Conservation (phyloP, 1,140 invertebrate species). For the Leptinotarsa lineolata region DNA sequence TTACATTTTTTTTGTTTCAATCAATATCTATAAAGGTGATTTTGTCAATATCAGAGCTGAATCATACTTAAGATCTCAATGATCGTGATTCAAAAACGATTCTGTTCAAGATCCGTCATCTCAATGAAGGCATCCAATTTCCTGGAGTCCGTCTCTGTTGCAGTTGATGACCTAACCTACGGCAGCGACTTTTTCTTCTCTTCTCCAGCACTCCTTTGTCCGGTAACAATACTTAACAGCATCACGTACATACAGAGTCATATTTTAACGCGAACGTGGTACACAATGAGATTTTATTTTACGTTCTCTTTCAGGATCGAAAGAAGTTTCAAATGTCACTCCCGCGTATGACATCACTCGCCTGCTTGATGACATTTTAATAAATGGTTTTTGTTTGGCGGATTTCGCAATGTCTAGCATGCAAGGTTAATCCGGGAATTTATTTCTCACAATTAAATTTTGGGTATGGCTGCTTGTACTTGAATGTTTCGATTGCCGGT, state of each 20-base stretch:
- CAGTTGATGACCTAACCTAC: conserved; percentile 6
- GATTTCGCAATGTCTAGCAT: conserved; percentile 3
- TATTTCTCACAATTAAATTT: background rate
- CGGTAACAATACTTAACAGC: background rate
- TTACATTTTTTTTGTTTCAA: no score
- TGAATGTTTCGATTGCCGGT: background rate
- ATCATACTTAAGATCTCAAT: no score
- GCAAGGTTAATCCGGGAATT: conserved; percentile 2
- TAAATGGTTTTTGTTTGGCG: conserved; percentile 13
- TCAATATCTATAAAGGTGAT: no score
- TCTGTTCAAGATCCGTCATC: no score
- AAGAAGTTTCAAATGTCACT: conserved; percentile 21
- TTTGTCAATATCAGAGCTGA: no score
- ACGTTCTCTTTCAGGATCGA: conserved; percentile 12
- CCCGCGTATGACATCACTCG: conserved; percentile 18
- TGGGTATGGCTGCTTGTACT: background rate
- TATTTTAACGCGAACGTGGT: conserved; percentile 6
- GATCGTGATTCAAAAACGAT: no score
- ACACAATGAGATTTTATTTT: conserved; percentile 14
- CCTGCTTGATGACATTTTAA: conserved; percentile 8
- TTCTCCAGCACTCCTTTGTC: conserved; percentile 3
- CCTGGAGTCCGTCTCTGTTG: background rate
- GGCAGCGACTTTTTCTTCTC: conserved; percentile 8
- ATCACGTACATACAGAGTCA: background rate
- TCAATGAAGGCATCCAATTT: background rate